Conservation (phyloP, 2,888 invertebrate species). For the Timema cristinae region DNA sequence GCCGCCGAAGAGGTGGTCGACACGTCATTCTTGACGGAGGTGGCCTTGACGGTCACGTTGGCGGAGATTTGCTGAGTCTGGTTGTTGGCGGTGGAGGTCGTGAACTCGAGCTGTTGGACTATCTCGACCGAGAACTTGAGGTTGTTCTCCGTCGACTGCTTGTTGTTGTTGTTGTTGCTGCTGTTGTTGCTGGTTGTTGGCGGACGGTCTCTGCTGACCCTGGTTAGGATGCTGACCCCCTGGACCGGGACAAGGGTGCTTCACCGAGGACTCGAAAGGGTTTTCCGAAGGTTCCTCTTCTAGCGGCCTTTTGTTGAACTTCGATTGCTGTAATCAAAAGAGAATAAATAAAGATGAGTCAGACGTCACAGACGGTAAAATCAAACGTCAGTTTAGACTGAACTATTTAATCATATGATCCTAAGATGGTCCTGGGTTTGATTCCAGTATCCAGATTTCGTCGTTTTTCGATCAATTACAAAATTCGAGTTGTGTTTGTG, state of each 20-base stretch:
- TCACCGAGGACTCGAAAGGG: constrained; percentile 71
- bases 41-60: constrained; percentile 85
- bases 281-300: constrained; percentile 53
- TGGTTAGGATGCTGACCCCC: constrained; percentile 43
- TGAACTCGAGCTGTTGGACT: constrained; percentile 86
- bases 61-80: constrained; percentile 88
- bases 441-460: too few species aligned
- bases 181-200: constrained; percentile 56
- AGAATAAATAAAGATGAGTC: not conserved
- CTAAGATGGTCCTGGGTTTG: too few species aligned
- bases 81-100: constrained; percentile 79
- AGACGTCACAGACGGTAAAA: too few species aligned
- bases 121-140: constrained; percentile 89
- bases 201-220: constrained; percentile 44
- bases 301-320: constrained; percentile 71
- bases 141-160: constrained; percentile 44
- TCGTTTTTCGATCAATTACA: too few species aligned
- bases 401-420: too few species aligned
- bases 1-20: constrained; percentile 51
- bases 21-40: constrained; percentile 55
- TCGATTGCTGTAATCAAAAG: constrained; percentile 68
- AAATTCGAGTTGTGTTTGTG: too few species aligned
- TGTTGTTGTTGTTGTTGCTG: constrained; percentile 38
- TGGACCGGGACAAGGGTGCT: constrained; percentile 56
- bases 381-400: too few species aligned